Base-by-base conservation (phyloP, 1,140 invertebrate genomes). In the Scylla paramamosain region DNA sequence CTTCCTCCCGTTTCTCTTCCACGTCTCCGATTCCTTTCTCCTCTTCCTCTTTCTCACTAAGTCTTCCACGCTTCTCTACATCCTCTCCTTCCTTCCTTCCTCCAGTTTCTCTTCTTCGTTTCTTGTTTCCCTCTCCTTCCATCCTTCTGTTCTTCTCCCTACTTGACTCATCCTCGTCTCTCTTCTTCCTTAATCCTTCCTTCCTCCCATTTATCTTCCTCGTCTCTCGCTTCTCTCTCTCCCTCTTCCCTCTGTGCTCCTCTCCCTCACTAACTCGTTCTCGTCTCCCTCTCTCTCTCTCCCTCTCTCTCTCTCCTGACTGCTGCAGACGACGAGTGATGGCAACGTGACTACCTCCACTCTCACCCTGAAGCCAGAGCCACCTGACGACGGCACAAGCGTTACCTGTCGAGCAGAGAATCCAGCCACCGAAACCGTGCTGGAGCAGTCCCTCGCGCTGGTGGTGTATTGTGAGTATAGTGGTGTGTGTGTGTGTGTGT, bases 381-480 rank as follows among this genome's bases (percentile, higher is more conserved):
- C 98, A 95, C 97, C 97, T 67, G 98, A 99, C 97, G 98, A 98
- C 96, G 98, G 98, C 32, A 98, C 98, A 96, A 98, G 98, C 96
- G 97, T 99, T 90, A 98, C 98, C 84, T 99, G 98, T 96, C 97
- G 98, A 95, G 98, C 98, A n/a, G 98, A 98, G 97, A 99, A 99
- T 97, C 98, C 98, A 52, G 98, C 98, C 91, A 98, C 98, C 77
- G 97, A 98, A 93, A 98, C 96, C 25, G 95, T 97, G 96, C 97
- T 99, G 94, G 98, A 99, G 97, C 98, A 98, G 95, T 98, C 98
- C 90, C 98, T 98, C 8, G 67, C 95, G 1, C 92, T 96, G 4
- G 93, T 84, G 25, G 95, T 96, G 31, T 83, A 94, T 92, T 96
- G 95, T 96, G 45, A 95, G 95, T 96, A 16, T 20, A 16, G 0